Percentiles rank a stretch among this genome's conserved stretches.
phyloP scores from a whole-genome alignment of 35 echinoderm and acorn worm species.

The Ophiothrix spiculata region DNA sequence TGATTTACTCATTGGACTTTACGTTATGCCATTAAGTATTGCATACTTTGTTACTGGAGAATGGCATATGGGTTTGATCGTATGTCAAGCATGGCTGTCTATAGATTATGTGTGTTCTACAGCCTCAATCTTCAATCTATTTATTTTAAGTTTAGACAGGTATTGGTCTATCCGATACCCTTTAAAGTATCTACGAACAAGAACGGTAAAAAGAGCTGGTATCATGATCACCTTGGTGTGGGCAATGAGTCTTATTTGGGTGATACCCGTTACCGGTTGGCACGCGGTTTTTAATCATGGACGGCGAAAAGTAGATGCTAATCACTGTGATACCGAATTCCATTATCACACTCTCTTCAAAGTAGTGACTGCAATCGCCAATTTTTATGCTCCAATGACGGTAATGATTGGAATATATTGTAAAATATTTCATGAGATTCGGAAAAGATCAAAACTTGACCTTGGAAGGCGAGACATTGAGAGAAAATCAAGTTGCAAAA shows the following conservation, averaged over 20 bases:
- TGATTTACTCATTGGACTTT: conserved; percentile 83
- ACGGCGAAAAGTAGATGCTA: conserved; percentile 19
- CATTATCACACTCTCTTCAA: conserved; percentile 62
- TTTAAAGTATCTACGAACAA: conserved; percentile 86
- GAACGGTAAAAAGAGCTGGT: conserved; percentile 77
- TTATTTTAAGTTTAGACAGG: conserved; percentile 85
- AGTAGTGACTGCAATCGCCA: conserved; percentile 78
- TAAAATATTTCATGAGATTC: conserved; percentile 84
- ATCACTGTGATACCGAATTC: conserved; percentile 92
- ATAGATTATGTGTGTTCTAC: conserved; percentile 94
- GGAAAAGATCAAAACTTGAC: conserved; percentile 64
- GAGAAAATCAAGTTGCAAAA: conserved; percentile 27
- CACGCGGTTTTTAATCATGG: conserved; percentile 58
- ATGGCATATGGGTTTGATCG: conserved; percentile 72
- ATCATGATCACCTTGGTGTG: conserved; percentile 89
- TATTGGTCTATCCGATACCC: conserved; percentile 97
- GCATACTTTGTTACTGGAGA: conserved; percentile 67
- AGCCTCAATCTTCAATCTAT: conserved; percentile 96
- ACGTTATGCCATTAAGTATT: conserved; percentile 92
- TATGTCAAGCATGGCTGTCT: conserved; percentile 87
- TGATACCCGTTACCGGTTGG: conserved; percentile 77
- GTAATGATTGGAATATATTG: conserved; percentile 77
- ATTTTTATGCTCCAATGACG: conserved; percentile 92
- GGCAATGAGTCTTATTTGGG: conserved; percentile 60
- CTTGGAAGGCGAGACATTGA: conserved; percentile 62